A percentile compares a stretch with the other conserved stretches of the same genome.
phyloP scores from a whole-genome alignment of 2,797 vertebrate species.

The Pantherophis vulpinus region DNA sequence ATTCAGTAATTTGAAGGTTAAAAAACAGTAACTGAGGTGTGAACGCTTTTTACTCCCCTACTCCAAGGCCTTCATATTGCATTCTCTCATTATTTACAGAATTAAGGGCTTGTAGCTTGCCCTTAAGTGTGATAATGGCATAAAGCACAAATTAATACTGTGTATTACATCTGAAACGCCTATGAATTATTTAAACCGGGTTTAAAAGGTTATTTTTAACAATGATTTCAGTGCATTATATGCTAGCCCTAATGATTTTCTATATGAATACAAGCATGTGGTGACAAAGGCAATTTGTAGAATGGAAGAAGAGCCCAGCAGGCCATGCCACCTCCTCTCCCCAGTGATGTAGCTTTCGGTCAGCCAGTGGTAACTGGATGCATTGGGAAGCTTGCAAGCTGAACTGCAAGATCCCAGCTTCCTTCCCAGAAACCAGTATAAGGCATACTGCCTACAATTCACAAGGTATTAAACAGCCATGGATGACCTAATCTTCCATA shows the following conservation, averaged over 20 bases:
- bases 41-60: neutral
- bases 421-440: neutral
- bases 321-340: neutral
- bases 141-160: slow-evolving; percentile 3
- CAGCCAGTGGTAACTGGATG: neutral
- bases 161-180: neutral
- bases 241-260: neutral
- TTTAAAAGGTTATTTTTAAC: neutral
- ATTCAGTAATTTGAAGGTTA: neutral
- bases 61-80: neutral
- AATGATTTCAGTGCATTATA: neutral
- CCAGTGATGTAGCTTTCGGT: neutral
- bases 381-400: neutral
- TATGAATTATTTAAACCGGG: slow-evolving; percentile 1
- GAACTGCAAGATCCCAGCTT: neutral
- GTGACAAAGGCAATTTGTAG: neutral
- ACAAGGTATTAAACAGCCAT: neutral
- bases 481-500: neutral
- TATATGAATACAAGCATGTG: neutral
- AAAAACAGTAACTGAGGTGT: neutral
- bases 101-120: neutral
- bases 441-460: neutral
- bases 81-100: slow-evolving; percentile 7
- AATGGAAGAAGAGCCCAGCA: neutral
- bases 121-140: slow-evolving; percentile 14